Percentiles rank a stretch among this genome's conserved stretches.
phyloP scores from a whole-genome alignment of 2,888 invertebrate species.

The Erebia palarica region DNA sequence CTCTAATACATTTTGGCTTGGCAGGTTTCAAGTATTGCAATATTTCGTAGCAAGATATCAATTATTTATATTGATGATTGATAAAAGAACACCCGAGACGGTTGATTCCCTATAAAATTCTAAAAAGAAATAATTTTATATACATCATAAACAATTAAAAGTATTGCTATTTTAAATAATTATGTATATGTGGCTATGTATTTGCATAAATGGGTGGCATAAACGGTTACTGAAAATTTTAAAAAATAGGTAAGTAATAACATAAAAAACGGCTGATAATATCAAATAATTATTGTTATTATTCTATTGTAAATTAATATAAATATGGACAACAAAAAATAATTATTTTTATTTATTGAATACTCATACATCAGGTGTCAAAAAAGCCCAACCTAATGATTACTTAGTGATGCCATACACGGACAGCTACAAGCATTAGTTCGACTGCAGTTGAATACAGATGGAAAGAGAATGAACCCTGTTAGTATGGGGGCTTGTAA shows the following conservation, averaged over 20 bases:
- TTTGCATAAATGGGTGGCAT: background rate
- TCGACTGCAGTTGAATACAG: too few relatives aligned
- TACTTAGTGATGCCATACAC: too few relatives aligned
- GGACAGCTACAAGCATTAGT: too few relatives aligned
- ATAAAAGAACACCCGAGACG: background rate
- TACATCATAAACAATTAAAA: background rate
- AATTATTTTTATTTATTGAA: too few relatives aligned
- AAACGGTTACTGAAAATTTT: background rate
- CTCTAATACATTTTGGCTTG: constrained; percentile 4
- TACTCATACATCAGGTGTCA: too few relatives aligned
- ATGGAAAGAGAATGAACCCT: too few relatives aligned
- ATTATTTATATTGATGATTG: background rate
- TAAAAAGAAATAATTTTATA: too few relatives aligned
- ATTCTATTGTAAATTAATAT: background rate
- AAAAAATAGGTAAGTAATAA: background rate
- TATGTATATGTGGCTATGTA: background rate
- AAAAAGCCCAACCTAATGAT: too few relatives aligned
- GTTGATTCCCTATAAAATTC: background rate
- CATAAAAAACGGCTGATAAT: background rate
- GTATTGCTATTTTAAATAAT: background rate
- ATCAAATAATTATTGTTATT: background rate
- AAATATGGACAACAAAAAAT: background rate
- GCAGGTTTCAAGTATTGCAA: constrained; percentile 2
- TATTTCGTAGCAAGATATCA: constrained; percentile 10
- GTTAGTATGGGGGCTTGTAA: too few relatives aligned